phyloP scores from a whole-genome alignment of 2,797 vertebrate genomes.

The Artibeus lituratus region DNA sequence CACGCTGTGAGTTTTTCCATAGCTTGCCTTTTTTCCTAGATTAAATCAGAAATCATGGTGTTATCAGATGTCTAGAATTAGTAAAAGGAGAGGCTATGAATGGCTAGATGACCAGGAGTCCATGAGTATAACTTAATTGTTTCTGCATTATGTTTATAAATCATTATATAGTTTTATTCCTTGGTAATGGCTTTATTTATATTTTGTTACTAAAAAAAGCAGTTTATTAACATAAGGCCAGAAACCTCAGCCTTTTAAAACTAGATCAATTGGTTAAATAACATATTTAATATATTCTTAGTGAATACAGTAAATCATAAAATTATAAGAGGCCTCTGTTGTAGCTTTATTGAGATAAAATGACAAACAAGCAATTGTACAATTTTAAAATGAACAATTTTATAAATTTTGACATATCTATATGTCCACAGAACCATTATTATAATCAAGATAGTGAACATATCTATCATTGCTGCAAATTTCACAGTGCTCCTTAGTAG shows the following conservation, averaged over 20 bases:
- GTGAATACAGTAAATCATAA: constrained; percentile 8
- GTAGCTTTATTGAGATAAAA: not conserved
- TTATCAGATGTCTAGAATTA: not conserved
- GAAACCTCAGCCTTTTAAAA: constrained; percentile 8
- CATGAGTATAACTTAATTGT: not conserved
- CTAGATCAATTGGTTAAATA: not conserved
- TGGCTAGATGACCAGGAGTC: not conserved
- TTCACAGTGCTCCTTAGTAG: not conserved
- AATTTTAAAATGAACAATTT: not conserved
- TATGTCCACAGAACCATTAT: not conserved
- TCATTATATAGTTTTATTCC: not conserved
- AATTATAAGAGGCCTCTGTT: not conserved
- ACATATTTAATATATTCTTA: not conserved
- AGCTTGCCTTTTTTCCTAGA: not conserved
- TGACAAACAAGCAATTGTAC: not conserved
- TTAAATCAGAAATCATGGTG: not conserved
- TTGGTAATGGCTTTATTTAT: not conserved
- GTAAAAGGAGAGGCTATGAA: not conserved
- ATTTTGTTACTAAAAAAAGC: not conserved
- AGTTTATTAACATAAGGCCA: not conserved
- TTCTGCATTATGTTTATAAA: not conserved
- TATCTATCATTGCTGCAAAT: not conserved
- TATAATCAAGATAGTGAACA: not conserved
- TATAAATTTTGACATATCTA: not conserved
- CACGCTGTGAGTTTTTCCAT: not conserved